Evolutionary conservation across 2,888 invertebrate species (phyloP), one percentile per base, ranked within the genome.

Genomic region (Brachypalpus laphriformis): DNA sequence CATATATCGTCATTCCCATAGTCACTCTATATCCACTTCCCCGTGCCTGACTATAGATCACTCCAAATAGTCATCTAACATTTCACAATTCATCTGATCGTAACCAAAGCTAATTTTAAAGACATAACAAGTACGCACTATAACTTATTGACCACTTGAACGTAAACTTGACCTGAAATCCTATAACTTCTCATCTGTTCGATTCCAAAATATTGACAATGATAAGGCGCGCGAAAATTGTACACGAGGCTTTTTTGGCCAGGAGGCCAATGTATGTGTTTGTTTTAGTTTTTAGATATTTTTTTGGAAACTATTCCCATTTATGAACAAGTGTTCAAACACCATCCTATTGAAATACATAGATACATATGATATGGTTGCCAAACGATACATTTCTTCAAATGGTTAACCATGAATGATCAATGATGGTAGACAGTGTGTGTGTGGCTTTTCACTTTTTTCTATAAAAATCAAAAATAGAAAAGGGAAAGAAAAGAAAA

Each of bases 131-230:
- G 49, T 61, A 34, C 34, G 6, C 56, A 61, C 47, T 59, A 7
- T 22, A 3, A 45, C 57, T 34, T 20, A 47, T 22, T 20, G 18
- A 16, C 45, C 20, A 74, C 74, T 56, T 65, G 31, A 54, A 34
- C 22, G 22, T 63, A 31, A 74, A 74, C 74, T 65, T 74, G 65
- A 65, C 74, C 74, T 74, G 45, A 56, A 74, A 74, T 63, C 71
- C 22, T 14, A 57, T 71, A 5, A 5, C 25, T 34, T 34, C 37
- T 56, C 31, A 34, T 34, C 8, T 49, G 7, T 54, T 45, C 14
- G n/a, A 20, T n/a, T 40, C 40, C 40, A 51, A 61, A 72, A 72
- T 37, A 63, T 28, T 40, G 16, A 9, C 34, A 25, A 47, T 45
- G 20, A 2, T 49, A 45, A 45, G 20, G 8, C 18, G 25, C 16